Conservation (phyloP, 2,113 vertebrate species). For the Sapajus apella region DNA sequence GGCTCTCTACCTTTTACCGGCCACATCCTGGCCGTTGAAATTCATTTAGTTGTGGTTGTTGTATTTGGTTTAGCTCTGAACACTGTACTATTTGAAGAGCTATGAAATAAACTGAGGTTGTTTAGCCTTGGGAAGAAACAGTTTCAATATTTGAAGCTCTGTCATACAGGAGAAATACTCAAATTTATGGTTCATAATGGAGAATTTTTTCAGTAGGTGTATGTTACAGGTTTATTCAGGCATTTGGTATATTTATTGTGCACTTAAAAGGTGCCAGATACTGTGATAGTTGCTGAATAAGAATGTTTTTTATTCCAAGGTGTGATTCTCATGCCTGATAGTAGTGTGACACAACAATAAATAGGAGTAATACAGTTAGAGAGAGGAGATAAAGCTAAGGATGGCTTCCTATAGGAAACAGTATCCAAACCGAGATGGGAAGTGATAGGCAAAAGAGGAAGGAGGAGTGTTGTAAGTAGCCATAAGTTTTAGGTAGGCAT, state of each 20-base stretch:
- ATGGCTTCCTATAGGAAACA: neutral
- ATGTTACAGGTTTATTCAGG: neutral
- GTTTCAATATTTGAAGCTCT: constrained; percentile 13
- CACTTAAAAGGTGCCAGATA: neutral
- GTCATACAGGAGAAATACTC: neutral
- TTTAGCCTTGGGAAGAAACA: neutral
- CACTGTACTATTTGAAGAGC: neutral
- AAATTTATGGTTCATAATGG: neutral
- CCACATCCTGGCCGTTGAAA: neutral
- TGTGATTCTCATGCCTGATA: neutral
- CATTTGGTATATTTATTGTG: neutral
- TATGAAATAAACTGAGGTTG: neutral
- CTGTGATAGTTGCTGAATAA: neutral
- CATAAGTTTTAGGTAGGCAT: neutral
- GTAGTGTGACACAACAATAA: neutral
- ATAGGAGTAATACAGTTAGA: constrained; percentile 4
- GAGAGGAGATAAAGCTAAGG: neutral
- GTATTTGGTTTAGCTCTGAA: neutral
- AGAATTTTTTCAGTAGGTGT: neutral
- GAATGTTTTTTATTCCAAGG: neutral
- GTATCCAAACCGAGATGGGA: neutral
- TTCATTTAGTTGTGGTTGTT: neutral
- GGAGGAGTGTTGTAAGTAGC: neutral
- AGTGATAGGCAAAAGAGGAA: neutral
- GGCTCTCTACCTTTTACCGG: neutral